Percentiles rank a stretch among this genome's conserved stretches.
phyloP scores from a whole-genome alignment of 2,888 invertebrate species.

The Philhelius pedissequus region DNA sequence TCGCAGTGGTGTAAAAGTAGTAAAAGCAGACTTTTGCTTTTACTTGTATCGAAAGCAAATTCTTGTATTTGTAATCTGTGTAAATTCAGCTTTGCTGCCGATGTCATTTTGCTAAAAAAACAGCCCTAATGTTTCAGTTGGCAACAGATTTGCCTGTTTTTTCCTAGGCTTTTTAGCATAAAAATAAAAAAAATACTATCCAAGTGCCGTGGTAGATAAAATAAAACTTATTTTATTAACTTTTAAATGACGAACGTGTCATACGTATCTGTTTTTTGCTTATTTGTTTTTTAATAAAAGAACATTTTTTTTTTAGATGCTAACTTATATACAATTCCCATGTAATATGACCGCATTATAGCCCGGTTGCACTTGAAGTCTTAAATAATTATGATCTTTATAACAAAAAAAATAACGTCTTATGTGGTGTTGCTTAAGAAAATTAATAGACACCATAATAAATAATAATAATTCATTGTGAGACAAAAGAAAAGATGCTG shows the following conservation, averaged over 20 bases:
- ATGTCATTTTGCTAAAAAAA: too few relatives aligned
- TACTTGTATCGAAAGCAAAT: too few relatives aligned
- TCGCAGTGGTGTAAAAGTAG: too few relatives aligned
- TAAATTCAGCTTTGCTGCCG: too few relatives aligned
- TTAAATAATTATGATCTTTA: slow-evolving; percentile 41
- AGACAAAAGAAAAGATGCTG: slow-evolving; percentile 3
- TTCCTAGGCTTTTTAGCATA: too few relatives aligned
- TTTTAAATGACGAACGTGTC: background rate
- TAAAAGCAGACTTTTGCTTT: too few relatives aligned
- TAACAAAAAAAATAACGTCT: background rate
- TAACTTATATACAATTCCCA: background rate
- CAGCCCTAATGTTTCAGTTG: too few relatives aligned
- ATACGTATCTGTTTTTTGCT: background rate
- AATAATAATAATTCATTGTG: slow-evolving; percentile 3
- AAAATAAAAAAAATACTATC: too few relatives aligned
- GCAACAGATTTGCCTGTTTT: too few relatives aligned
- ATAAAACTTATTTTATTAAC: background rate
- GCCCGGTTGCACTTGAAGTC: slow-evolving; percentile 56
- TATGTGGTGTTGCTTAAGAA: background rate
- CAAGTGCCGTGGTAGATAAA: too few relatives aligned
- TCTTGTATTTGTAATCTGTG: too few relatives aligned
- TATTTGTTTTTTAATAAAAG: background rate
- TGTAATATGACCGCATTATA: slow-evolving; percentile 35
- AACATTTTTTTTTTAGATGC: background rate
- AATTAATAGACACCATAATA: slow-evolving; percentile 34